phyloP scores from a whole-genome alignment of 1,140 invertebrate genomes.

The Paralvinella palmiformis region DNA sequence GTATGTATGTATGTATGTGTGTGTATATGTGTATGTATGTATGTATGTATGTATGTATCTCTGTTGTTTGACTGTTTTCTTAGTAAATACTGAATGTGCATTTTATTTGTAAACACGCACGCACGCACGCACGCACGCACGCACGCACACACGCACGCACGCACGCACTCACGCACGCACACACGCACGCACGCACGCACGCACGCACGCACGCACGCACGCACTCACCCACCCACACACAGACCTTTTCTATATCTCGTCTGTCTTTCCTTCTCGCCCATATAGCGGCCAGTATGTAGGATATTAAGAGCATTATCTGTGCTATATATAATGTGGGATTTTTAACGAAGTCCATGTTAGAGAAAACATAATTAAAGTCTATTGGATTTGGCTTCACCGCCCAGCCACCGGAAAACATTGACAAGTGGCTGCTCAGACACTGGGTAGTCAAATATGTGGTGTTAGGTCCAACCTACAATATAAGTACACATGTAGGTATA shows the following conservation, averaged over 20 bases:
- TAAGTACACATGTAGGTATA: neutral
- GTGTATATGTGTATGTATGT: too few relatives aligned
- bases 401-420: constrained; percentile 49
- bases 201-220: too few relatives aligned
- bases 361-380: constrained; percentile 49
- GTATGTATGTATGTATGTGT: too few relatives aligned
- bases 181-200: too few relatives aligned
- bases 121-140: too few relatives aligned
- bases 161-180: too few relatives aligned
- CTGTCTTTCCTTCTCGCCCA: constrained; percentile 53
- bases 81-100: too few relatives aligned
- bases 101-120: too few relatives aligned
- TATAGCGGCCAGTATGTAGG: constrained; percentile 51
- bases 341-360: constrained; percentile 53
- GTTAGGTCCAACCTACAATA: neutral
- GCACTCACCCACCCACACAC: too few relatives aligned
- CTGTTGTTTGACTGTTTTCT: too few relatives aligned
- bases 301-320: constrained; percentile 49
- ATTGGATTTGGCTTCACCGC: constrained; percentile 49
- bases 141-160: too few relatives aligned
- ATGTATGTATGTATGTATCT: too few relatives aligned
- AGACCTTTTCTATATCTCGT: constrained; percentile 51
- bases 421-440: constrained; percentile 46
- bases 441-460: constrained; percentile 16
- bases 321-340: constrained; percentile 57